These are phyloP conservation scores for Trididemnum clinides DNA, from an alignment of 23 tunicate species.

Conservation along the genomic window DNA sequence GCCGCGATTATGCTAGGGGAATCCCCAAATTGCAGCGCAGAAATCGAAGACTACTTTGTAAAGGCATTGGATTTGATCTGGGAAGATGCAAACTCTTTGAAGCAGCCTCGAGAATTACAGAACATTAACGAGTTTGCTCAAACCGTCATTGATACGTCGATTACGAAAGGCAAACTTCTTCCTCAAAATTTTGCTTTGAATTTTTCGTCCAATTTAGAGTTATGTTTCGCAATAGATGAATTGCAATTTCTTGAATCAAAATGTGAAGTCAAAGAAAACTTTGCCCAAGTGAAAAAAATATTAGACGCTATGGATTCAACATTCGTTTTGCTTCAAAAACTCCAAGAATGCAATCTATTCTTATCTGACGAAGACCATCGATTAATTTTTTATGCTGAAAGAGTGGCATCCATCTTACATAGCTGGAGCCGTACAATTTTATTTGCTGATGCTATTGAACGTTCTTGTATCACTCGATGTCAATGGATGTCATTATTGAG, in stretches of 20 bases:
- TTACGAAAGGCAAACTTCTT: not conserved
- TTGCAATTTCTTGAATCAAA: constrained; percentile 38
- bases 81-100: not conserved
- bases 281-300: not conserved
- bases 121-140: constrained; percentile 14
- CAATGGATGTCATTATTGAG: constrained; percentile 38
- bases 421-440: constrained; percentile 60
- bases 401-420: constrained; percentile 71
- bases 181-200: constrained; percentile 19
- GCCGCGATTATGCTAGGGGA: constrained; percentile 31
- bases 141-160: not conserved
- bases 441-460: constrained; percentile 13
- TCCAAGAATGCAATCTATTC: constrained; percentile 32
- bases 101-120: not conserved
- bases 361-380: not conserved
- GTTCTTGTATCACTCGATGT: not conserved
- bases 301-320: not conserved
- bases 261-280: not conserved
- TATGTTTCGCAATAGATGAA: constrained; percentile 12
- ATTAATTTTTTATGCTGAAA: constrained; percentile 48
- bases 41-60: not conserved
- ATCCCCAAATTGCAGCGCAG: not conserved
- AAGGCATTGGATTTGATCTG: constrained; percentile 22
- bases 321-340: not conserved
- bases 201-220: constrained; percentile 3